Base-by-base conservation (phyloP, 2,797 vertebrate species). In the Gobionotothen gibberifrons region DNA sequence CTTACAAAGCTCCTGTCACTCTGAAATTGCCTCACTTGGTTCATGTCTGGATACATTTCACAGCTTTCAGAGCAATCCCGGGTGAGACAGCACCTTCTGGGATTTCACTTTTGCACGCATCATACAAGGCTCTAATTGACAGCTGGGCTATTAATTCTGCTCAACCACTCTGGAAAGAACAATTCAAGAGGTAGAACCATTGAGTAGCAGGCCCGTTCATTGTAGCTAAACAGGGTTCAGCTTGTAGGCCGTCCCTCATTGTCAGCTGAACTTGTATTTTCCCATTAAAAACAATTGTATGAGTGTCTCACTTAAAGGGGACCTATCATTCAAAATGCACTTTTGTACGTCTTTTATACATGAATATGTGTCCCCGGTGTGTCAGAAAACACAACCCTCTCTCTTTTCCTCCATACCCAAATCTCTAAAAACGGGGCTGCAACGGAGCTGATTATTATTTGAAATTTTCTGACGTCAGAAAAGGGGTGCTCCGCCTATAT, bases 61-160 rank as follows among this genome's bases (percentile, higher is more conserved):
- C 49, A 75, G 79, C 69, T 75, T 82, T 74, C 43, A 76, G 72
- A 76, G 79, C 65, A 58, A 79, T 3, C 22, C 29, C 5, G 17
- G 57, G 65, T 14, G 69, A 86, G 74, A 68, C 62, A 15, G 82
- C 65, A 81, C 74, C 81, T 84, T 85, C 76, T 80, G 83, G 82
- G 78, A 82, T 89, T 90, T 91, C 81, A 78, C 75, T 83, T 89
- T 81, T 86, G 81, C 54, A 1, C 32, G 84, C 74, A 75, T 91
- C 85, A 86, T 88, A 90, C 82, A 80, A 71, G 67, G 48, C 66
- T 48, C 67, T 90, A 90, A 92, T 92, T 93, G 92, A 92, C 90
- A 89, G 83, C 74, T 39, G 39, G 62, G 76, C 83, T 77, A 72
- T 80, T 90, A 69, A 71, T 83, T 79, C 75, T 55, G 49, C 53